Conservation (phyloP, 2,888 invertebrate genomes). For the Geophilus truncorum region DNA sequence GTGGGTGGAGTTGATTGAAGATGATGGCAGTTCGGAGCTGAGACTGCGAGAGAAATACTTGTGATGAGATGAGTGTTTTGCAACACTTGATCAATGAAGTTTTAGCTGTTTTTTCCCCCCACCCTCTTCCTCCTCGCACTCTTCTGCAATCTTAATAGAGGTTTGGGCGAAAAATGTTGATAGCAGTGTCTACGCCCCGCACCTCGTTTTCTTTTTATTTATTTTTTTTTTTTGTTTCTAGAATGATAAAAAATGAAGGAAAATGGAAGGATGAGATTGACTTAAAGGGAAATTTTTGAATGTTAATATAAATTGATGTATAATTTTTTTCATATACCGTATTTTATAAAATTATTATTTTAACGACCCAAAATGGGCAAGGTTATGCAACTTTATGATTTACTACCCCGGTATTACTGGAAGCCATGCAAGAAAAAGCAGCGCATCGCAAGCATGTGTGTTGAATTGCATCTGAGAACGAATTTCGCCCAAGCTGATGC, state of each 20-base stretch:
- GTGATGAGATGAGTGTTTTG: constrained; percentile 25
- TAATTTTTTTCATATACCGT: no score
- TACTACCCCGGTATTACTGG: no score
- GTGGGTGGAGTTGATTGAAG: constrained; percentile 20
- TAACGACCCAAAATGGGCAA: no score
- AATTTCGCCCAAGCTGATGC: no score
- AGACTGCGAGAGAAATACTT: not conserved
- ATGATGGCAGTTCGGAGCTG: constrained; percentile 13
- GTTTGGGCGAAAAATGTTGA: not conserved
- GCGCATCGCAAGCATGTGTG: no score
- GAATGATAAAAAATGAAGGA: not conserved
- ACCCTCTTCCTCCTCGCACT: no score
- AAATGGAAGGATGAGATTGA: not conserved
- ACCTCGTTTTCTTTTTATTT: not conserved
- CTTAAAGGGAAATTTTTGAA: not conserved
- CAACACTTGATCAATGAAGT: constrained; percentile 21
- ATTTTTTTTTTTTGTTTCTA: not conserved
- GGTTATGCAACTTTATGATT: no score
- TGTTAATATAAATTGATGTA: no score
- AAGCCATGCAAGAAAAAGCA: no score
- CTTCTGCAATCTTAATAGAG: not conserved
- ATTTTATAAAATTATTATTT: no score
- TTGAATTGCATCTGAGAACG: no score
- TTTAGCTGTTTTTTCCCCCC: not conserved
- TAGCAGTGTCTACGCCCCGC: not conserved